These are phyloP conservation scores for Drosophila testacea DNA, from an alignment of 2,888 invertebrate genomes.

Conservation along the genomic window DNA sequence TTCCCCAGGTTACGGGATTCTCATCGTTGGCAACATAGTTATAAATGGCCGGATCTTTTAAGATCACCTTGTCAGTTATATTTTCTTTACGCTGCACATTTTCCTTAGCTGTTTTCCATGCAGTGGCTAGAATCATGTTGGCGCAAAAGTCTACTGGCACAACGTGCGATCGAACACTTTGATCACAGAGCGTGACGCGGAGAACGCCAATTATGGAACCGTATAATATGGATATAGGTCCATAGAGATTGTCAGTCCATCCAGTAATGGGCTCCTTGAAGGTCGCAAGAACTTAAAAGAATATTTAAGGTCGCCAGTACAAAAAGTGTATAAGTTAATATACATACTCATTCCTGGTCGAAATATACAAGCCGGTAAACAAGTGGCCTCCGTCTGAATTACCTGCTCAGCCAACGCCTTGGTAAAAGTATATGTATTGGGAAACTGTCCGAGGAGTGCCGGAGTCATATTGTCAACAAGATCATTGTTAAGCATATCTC, in stretches of 20 bases:
- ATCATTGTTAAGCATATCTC: constrained; percentile 80
- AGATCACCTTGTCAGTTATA: not conserved
- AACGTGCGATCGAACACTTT: constrained; percentile 79
- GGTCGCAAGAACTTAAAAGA: constrained; percentile 77
- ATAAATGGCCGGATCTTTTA: constrained; percentile 3
- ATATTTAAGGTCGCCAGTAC: no score
- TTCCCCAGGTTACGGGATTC: constrained; percentile 1
- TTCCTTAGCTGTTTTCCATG: constrained; percentile 84
- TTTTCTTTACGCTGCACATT: not conserved
- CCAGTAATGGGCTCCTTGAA: constrained; percentile 86
- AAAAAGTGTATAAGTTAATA: no score
- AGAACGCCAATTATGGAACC: constrained; percentile 88
- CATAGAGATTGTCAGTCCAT: constrained; percentile 90
- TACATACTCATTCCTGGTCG: constrained; percentile 18
- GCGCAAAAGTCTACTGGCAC: constrained; percentile 85
- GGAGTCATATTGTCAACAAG: constrained; percentile 79
- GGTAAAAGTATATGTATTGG: constrained; percentile 90
- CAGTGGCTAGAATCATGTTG: constrained; percentile 84
- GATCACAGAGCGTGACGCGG: constrained; percentile 80
- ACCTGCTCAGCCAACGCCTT: constrained; percentile 89
- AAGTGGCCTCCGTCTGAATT: constrained; percentile 86
- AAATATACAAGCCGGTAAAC: constrained; percentile 86
- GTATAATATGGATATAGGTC: constrained; percentile 85
- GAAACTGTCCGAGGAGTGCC: constrained; percentile 81
- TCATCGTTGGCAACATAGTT: constrained; percentile 5